These are phyloP conservation scores for Caenorhabditis sulstoni DNA, from an alignment of 2,888 invertebrate species.

Conservation along the genomic window DNA sequence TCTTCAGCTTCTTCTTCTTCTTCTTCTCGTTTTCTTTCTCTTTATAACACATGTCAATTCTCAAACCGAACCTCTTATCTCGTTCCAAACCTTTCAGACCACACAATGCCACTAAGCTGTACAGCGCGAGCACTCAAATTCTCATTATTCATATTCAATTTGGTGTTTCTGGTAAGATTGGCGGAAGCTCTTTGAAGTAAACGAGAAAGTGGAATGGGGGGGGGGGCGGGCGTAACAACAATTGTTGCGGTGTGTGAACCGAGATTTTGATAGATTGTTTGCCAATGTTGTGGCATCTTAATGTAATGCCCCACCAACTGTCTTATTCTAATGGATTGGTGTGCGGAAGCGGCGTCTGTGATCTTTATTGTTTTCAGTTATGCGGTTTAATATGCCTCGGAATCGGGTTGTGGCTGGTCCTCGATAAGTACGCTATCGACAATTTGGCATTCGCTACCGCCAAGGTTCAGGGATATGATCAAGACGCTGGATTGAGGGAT, in stretches of 20 bases:
- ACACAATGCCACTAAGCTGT: constrained; percentile 79
- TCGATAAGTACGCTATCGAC: constrained; percentile 79
- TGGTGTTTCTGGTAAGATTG: constrained; percentile 78
- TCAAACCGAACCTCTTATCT: constrained; percentile 8
- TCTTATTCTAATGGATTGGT: constrained; percentile 12
- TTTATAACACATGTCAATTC: constrained; percentile 43
- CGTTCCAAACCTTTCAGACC: not conserved
- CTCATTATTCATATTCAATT: constrained; percentile 79
- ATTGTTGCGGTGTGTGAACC: constrained; percentile 18
- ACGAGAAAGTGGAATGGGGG: not conserved
- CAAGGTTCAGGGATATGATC: constrained; percentile 76
- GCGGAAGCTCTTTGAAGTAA: too few species aligned
- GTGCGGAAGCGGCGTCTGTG: not conserved
- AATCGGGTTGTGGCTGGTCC: constrained; percentile 78
- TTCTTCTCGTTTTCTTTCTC: constrained; percentile 17
- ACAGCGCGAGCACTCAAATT: constrained; percentile 80
- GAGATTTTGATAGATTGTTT: constrained; percentile 48
- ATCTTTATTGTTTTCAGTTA: too few species aligned
- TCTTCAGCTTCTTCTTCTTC: constrained; percentile 14
- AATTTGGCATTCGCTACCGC: constrained; percentile 77
- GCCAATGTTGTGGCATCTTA: constrained; percentile 1
- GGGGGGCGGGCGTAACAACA: too few species aligned
- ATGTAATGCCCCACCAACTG: constrained; percentile 42
- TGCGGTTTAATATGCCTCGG: constrained; percentile 79
- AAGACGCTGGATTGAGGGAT: constrained; percentile 77